Evolutionary conservation across 2,888 invertebrate genomes (phyloP).

Genomic region (Onchidella celtica): DNA sequence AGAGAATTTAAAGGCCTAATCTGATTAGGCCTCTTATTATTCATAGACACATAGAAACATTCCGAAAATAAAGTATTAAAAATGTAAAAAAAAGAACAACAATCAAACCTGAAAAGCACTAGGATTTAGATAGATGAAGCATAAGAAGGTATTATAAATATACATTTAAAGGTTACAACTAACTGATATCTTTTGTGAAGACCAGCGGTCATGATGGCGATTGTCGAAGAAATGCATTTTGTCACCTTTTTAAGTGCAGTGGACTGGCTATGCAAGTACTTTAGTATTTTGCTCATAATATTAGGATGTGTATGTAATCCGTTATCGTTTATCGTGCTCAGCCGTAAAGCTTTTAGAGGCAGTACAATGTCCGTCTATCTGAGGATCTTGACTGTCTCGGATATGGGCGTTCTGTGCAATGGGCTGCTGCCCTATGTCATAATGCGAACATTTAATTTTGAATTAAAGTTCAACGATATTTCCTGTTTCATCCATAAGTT

Average conservation of each 20-base stretch:
- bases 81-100: no score
- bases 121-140: no score
- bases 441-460: background rate
- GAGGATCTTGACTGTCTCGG: background rate
- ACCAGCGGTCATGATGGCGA: background rate
- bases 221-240: background rate
- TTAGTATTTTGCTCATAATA: background rate
- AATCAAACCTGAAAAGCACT: no score
- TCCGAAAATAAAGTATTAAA: no score
- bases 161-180: no score
- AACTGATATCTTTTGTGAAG: no score
- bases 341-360: background rate
- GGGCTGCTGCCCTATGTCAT: conserved; percentile 11
- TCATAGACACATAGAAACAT: no score
- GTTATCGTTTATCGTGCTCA: conserved; percentile 1
- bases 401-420: conserved; percentile 2
- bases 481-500: background rate
- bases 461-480: background rate
- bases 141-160: no score
- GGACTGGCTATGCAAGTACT: background rate
- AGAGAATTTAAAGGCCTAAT: no score
- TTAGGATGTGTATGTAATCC: conserved; percentile 3
- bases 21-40: no score
- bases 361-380: conserved; percentile 3
- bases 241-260: background rate